A percentile compares a stretch with the other conserved stretches of the same genome.
Conservation (phyloP, 2,888 invertebrate genomes). For the Ichneumoninae sp. region DNA sequence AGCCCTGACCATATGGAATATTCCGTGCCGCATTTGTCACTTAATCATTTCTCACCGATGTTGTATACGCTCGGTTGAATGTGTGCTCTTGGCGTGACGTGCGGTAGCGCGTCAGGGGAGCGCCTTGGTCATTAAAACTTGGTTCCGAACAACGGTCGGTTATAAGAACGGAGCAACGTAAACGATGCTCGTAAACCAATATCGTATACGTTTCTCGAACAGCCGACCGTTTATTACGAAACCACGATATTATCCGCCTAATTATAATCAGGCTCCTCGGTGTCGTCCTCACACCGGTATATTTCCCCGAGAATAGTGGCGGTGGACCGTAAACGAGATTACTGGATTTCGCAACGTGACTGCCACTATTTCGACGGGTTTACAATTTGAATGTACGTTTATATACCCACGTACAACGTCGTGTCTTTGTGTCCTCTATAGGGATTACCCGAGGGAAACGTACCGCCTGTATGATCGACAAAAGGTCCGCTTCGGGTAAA, state of each 20-base stretch:
- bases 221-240: conserved; percentile 36
- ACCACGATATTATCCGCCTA: conserved; percentile 40
- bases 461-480: conserved; percentile 20
- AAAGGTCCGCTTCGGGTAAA: conserved; percentile 19
- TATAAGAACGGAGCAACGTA: conserved; percentile 44
- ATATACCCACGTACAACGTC: conserved; percentile 1
- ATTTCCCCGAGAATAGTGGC: not conserved
- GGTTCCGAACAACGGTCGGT: conserved; percentile 24
- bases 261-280: conserved; percentile 49
- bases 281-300: not conserved
- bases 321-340: conserved; percentile 43
- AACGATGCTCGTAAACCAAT: conserved; percentile 51
- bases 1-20: not conserved
- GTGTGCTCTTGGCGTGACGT: not conserved
- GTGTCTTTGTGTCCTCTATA: conserved; percentile 1
- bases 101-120: not conserved
- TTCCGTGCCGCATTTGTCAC: not conserved
- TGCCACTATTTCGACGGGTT: conserved; percentile 9
- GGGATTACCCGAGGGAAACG: not conserved
- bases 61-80: not conserved
- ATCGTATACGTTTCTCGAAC: conserved; percentile 32
- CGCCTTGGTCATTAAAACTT: conserved; percentile 50
- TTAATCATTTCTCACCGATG: not conserved
- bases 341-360: conserved; percentile 19
- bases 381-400: conserved; percentile 26